Evolutionary conservation across 1,140 invertebrate genomes (phyloP).

Genomic region (Neodiprion virginianus): DNA sequence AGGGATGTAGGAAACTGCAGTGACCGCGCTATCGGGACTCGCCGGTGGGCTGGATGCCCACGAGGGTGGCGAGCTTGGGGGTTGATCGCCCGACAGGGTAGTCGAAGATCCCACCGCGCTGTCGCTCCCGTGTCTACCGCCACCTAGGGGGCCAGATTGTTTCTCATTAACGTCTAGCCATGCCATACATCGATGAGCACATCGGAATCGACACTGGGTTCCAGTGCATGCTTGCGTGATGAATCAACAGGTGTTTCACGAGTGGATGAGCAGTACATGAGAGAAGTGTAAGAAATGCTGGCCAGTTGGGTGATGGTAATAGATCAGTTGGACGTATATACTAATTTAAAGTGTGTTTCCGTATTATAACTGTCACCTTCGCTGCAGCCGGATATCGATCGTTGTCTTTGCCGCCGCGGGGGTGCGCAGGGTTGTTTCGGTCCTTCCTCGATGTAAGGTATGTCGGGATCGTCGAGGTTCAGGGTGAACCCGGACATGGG

Average conservation of each 20-base stretch:
- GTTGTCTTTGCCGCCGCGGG: constrained; percentile 54
- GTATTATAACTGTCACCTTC: constrained; percentile 42
- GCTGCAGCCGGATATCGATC: constrained; percentile 54
- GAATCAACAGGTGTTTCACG: no score
- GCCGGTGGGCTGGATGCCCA: constrained; percentile 68
- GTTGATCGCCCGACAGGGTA: constrained; percentile 61
- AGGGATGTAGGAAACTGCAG: constrained; percentile 65
- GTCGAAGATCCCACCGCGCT: constrained; percentile 69
- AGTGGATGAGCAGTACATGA: no score
- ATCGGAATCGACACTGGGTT: no score
- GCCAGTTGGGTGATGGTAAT: no score
- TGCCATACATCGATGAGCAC: no score
- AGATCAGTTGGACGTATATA: background rate
- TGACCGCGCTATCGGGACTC: constrained; percentile 63
- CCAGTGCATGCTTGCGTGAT: no score
- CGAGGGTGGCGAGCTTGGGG: constrained; percentile 65
- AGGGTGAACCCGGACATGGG: constrained; percentile 66
- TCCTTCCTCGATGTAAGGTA: constrained; percentile 75
- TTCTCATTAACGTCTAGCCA: background rate
- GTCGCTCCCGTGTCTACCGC: constrained; percentile 58
- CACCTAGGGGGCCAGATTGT: constrained; percentile 14
- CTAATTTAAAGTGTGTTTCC: background rate
- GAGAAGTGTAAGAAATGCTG: no score
- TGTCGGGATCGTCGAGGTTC: constrained; percentile 71
- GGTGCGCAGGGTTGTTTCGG: constrained; percentile 48